These are phyloP conservation scores for Eretmocerus hayati DNA, from an alignment of 2,888 invertebrate genomes.

Conservation along the genomic window DNA sequence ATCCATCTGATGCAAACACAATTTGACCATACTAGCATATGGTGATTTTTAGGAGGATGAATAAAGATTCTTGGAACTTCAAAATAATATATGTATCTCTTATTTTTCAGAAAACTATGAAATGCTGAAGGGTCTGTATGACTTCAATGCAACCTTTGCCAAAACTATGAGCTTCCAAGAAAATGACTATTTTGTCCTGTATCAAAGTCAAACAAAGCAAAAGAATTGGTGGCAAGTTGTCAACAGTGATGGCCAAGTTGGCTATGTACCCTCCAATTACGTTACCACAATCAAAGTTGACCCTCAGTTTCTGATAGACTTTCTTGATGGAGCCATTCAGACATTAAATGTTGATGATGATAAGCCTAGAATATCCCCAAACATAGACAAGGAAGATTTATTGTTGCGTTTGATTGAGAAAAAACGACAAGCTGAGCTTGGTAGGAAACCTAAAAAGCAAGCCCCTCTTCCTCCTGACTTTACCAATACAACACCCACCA, in stretches of 20 bases:
- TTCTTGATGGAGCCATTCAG: constrained; percentile 64
- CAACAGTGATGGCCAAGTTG: constrained; percentile 72
- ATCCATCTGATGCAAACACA: too few relatives aligned
- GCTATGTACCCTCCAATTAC: constrained; percentile 83
- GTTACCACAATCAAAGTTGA: constrained; percentile 71
- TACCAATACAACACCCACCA: constrained; percentile 34
- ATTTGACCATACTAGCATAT: too few relatives aligned
- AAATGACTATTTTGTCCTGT: constrained; percentile 73
- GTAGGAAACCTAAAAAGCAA: constrained; percentile 40
- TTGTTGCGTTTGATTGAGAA: constrained; percentile 59
- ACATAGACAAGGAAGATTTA: constrained; percentile 58
- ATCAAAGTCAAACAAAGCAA: constrained; percentile 72
- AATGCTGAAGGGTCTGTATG: constrained; percentile 77
- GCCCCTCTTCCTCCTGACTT: constrained; percentile 43
- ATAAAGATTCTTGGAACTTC: too few relatives aligned
- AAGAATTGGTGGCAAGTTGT: constrained; percentile 87
- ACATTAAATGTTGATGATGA: constrained; percentile 43
- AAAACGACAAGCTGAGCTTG: constrained; percentile 54
- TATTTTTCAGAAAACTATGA: constrained; percentile 59
- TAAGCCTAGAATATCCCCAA: constrained; percentile 46
- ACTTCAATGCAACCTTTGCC: constrained; percentile 76
- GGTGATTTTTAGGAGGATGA: too few relatives aligned
- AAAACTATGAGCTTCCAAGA: constrained; percentile 76
- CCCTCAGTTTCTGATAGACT: constrained; percentile 65
- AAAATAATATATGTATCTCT: neutral